A percentile compares a stretch with the other conserved stretches of the same genome.
Evolutionary conservation across 1,140 invertebrate genomes (phyloP).

Genomic region (Caerostris darwini): DNA sequence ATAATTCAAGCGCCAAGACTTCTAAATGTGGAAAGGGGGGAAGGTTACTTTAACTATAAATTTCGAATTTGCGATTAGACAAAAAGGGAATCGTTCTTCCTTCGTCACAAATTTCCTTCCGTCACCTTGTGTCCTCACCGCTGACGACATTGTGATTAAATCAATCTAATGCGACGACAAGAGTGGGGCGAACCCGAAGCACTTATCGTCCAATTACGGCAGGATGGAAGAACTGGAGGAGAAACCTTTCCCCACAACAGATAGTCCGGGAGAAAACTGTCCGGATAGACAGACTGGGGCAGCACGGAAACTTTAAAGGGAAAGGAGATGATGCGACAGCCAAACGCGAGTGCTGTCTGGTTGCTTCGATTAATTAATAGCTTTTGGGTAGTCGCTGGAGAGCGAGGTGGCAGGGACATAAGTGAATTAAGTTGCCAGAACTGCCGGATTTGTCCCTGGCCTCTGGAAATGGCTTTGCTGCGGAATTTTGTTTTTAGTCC

Average conservation of each 20-base stretch:
- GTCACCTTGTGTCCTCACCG: not conserved
- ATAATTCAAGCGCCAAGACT: too few species aligned
- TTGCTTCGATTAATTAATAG: not conserved
- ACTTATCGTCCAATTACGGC: slow-evolving; percentile 30
- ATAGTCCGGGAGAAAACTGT: not conserved
- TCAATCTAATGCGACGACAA: slow-evolving; percentile 34
- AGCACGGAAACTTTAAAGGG: not conserved
- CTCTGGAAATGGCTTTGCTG: not conserved
- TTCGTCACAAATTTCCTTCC: too few species aligned
- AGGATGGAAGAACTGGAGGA: not conserved
- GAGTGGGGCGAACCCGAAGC: not conserved
- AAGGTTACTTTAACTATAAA: too few species aligned
- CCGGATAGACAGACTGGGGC: not conserved
- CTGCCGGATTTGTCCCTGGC: not conserved
- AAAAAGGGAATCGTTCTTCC: too few species aligned
- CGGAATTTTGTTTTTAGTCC: not conserved
- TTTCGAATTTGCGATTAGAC: too few species aligned
- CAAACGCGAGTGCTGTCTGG: not conserved
- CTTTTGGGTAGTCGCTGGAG: slow-evolving; percentile 5
- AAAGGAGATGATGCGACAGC: not conserved
- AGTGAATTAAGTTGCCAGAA: not conserved
- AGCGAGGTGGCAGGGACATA: not conserved
- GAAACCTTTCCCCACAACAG: not conserved
- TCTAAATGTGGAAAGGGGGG: too few species aligned
- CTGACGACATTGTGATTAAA: slow-evolving; percentile 19